Evolutionary conservation across 2,888 invertebrate genomes (phyloP), one percentile per base, ranked within the genome.

Genomic region (Nomada ferruginata): DNA sequence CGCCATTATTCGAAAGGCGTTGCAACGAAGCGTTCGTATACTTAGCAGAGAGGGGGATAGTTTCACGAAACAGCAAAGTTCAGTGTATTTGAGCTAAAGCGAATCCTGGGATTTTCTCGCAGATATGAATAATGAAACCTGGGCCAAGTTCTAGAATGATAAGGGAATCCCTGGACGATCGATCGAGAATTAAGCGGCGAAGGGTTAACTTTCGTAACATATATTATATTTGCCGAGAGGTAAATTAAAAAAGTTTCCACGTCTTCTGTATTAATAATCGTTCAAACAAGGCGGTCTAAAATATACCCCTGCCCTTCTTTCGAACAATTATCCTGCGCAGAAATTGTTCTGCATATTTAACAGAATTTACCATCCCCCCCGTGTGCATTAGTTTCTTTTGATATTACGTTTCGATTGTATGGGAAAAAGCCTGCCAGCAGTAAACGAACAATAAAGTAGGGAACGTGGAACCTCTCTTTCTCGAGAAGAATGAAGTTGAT

Each of bases 51-150:
- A 7, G 36, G 66, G 61, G 57, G 74, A 29, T 50, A 82, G 71
- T 72, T 76, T 26, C 77, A 2, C 50, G 57, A 61, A 76, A 79
- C 63, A 83, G 75, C 69, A 65, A 76, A 82, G 76, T 79, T 84
- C 52, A 18, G 36, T 52, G 52, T 68, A 64, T 72, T 64, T 69
- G 79, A 79, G 79, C 77, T 77, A 61, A 72, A 65, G 78, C 71
- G 78, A 85, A 83, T 85, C 78, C 84, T 59, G 53, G 72, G 84
- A 81, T 84, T 85, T 83, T 85, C 85, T 75, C 76, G 75, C 73
- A 50, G 71, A 70, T 81, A 84, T 84, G 85, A 85, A 84, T 84
- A 85, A 85, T 84, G 78, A 85, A 81, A 63, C 42, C 44, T n/a
- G 72, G 55, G 23, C 72, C 69, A 74, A 78, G 55, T 77, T 74